These are phyloP conservation scores for Athrips mouffetella DNA, from an alignment of 2,888 invertebrate genomes.

Conservation along the genomic window DNA sequence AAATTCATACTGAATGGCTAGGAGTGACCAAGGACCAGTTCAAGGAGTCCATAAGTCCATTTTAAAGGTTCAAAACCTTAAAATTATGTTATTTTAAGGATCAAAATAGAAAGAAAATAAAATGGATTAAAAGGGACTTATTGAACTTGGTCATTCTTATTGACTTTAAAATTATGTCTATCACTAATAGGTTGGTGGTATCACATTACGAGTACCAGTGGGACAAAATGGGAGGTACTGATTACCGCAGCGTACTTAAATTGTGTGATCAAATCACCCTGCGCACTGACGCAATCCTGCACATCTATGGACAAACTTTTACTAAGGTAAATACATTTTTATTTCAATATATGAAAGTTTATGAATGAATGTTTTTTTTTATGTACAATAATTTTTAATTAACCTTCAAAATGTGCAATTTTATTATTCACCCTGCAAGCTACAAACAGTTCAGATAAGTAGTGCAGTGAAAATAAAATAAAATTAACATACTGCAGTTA, in stretches of 20 bases:
- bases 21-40: not conserved
- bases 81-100: not conserved
- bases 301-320: constrained; percentile 60
- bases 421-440: too few relatives aligned
- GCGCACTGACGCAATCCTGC: constrained; percentile 56
- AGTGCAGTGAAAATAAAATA: too few relatives aligned
- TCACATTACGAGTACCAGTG: constrained; percentile 56
- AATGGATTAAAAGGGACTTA: too few relatives aligned
- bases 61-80: not conserved
- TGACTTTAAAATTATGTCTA: not conserved
- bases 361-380: not conserved
- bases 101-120: not conserved
- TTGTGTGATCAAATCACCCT: constrained; percentile 61
- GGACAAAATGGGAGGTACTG: constrained; percentile 59
- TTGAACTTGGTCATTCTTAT: too few relatives aligned
- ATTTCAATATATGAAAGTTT: not conserved
- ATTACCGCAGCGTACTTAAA: constrained; percentile 54
- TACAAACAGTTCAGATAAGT: too few relatives aligned
- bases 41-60: not conserved
- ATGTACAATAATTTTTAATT: too few relatives aligned
- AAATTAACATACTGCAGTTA: too few relatives aligned
- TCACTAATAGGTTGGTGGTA: constrained; percentile 42
- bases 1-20: not conserved
- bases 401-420: too few relatives aligned
- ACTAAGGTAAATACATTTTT: constrained; percentile 38